Percentiles rank a stretch among this genome's conserved stretches.
These are phyloP conservation scores for Ctenochaetus hawaiiensis DNA, from an alignment of 2,797 vertebrate genomes.

Conservation along the genomic window DNA sequence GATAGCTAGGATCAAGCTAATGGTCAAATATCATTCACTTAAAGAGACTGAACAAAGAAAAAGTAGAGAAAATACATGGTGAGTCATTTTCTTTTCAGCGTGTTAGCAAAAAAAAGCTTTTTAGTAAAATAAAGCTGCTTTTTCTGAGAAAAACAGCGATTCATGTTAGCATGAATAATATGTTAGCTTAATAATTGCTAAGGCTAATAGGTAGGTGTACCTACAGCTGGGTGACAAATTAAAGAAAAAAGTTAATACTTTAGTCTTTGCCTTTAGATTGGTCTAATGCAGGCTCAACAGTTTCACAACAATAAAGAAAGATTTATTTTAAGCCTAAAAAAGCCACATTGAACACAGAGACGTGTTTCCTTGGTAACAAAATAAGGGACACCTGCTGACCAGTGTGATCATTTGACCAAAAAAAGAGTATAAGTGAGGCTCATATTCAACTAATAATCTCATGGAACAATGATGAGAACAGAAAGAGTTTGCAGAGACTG, in stretches of 20 bases:
- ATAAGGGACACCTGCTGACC: constrained; percentile 1
- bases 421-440: not conserved
- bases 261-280: too few relatives aligned
- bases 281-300: too few relatives aligned
- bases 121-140: not conserved
- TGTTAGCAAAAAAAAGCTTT: not conserved
- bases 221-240: not conserved
- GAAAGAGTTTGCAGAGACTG: not conserved
- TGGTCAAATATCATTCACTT: not conserved
- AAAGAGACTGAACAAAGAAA: too few relatives aligned
- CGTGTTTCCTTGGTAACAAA: constrained; percentile 3
- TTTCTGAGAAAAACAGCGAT: not conserved
- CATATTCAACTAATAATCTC: not conserved
- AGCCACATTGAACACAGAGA: not conserved
- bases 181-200: not conserved
- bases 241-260: not conserved
- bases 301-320: too few relatives aligned
- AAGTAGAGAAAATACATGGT: not conserved
- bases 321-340: too few relatives aligned
- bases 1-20: not conserved
- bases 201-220: not conserved
- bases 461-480: not conserved
- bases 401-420: not conserved
- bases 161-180: not conserved
- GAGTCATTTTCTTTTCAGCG: not conserved